Conservation (phyloP, 2,888 invertebrate genomes). For the Julus scanicus region DNA sequence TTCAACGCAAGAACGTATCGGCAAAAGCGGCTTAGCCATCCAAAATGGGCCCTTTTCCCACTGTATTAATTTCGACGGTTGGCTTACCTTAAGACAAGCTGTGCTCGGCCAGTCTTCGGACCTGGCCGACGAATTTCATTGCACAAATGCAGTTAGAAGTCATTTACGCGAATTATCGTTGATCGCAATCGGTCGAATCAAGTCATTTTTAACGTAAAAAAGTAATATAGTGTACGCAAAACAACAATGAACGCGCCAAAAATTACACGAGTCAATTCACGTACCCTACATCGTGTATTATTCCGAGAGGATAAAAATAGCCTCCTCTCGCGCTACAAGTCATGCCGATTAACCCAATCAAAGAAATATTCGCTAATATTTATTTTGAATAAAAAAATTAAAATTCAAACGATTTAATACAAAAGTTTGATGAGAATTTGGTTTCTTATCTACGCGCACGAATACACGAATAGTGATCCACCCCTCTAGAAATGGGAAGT, state of each 20-base stretch:
- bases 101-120: conserved; percentile 37
- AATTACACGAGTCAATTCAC: conserved; percentile 53
- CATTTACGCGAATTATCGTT: conserved; percentile 50
- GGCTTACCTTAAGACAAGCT: conserved; percentile 53
- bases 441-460: neutral
- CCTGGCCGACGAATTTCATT: conserved; percentile 46
- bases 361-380: neutral
- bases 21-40: conserved; percentile 41
- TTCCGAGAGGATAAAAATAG: conserved; percentile 44
- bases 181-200: conserved; percentile 41
- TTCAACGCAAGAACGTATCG: conserved; percentile 3
- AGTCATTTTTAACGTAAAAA: conserved; percentile 52
- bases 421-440: neutral
- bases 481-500: neutral
- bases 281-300: conserved; percentile 49
- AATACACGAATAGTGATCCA: neutral
- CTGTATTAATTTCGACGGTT: conserved; percentile 49
- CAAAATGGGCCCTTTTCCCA: conserved; percentile 51
- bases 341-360: neutral
- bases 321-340: neutral
- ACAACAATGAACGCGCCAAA: conserved; percentile 60
- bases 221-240: conserved; percentile 56
- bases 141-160: conserved; percentile 37
- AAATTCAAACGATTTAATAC: neutral
- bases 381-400: neutral